These are phyloP conservation scores for Poeciliopsis turneri DNA, from an alignment of 2,797 vertebrate genomes.

Conservation along the genomic window DNA sequence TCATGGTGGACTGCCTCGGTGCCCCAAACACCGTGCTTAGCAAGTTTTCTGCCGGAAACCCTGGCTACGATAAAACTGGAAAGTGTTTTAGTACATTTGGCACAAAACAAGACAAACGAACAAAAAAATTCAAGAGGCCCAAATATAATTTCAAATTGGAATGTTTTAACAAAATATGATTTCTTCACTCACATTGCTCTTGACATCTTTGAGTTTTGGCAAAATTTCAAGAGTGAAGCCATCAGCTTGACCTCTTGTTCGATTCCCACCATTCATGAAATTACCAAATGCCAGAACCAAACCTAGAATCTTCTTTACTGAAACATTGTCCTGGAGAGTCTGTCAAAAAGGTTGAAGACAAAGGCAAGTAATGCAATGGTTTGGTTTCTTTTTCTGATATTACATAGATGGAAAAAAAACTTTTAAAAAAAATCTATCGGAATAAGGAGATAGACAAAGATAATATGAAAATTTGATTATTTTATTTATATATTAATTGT, in stretches of 20 bases:
- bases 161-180: not conserved
- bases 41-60: too few species aligned
- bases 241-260: slow-evolving; percentile 94
- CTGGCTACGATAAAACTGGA: not conserved
- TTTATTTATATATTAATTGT: not conserved
- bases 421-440: not conserved
- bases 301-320: slow-evolving; percentile 88
- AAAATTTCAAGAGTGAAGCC: slow-evolving; percentile 95
- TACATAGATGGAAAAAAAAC: not conserved
- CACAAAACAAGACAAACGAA: not conserved
- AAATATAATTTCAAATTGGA: not conserved
- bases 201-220: slow-evolving; percentile 97
- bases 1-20: too few species aligned
- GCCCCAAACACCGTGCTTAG: too few species aligned
- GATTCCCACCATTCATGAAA: slow-evolving; percentile 98
- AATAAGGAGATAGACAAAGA: not conserved
- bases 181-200: slow-evolving; percentile 90
- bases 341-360: slow-evolving; percentile 49
- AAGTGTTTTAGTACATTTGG: not conserved
- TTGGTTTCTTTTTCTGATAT: not conserved
- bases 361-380: not conserved
- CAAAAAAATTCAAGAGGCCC: not conserved
- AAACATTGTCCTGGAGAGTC: slow-evolving; percentile 85
- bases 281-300: slow-evolving; percentile 96
- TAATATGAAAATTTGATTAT: not conserved